Evolutionary conservation across 2,888 invertebrate genomes (phyloP), one percentile per base, ranked within the genome.

Genomic region (Bembecia ichneumoniformis): DNA sequence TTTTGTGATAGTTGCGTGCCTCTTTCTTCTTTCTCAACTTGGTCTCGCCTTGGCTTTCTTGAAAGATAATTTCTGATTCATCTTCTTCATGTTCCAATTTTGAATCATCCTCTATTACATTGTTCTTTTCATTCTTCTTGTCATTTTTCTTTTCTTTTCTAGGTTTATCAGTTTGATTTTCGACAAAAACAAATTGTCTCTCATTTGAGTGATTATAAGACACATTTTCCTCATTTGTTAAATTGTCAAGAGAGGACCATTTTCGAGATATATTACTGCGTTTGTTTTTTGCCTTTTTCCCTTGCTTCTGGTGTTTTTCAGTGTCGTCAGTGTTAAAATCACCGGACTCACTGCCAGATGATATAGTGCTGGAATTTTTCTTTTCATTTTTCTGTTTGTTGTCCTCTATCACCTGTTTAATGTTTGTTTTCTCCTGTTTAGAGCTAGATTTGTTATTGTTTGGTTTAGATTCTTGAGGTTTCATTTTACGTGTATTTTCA

Each of bases 171-270:
- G 63, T 47, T 13, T 78, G 77, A 49, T 74, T 80, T 52, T 87
- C 82, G 57, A 87, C 83, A 54, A 87, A 83, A 14, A 87, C 70
- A 68, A 87, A 88, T 55, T 87, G 87, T 55, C 86, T 84, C 47
- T 76, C 72, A 57, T 71, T 77, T 10, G 66, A 67, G 52, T 74
- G 73, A n/a, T 67, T 70, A 54, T 71, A 81, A 49, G 55, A 60
- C 1, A 59, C 49, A 35, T 77, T 78, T 58, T 82, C 83, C 58
- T 87, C 84, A 58, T 82, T 84, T 2, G 82, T 74, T 15, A 87
- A 74, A 50, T 87, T 83, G 60, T 90, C 90, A 17, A 91, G 69
- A 11, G 90, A 90, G 20, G 90, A 89, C 91, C 91, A 91, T 68
- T 89, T 90, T 35, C 89, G 77, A 7, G 82, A 69, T 51, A 82